Base-by-base conservation (phyloP, 37 sponge, comb jelly and placozoan genomes). In the Hormiphora californensis region DNA sequence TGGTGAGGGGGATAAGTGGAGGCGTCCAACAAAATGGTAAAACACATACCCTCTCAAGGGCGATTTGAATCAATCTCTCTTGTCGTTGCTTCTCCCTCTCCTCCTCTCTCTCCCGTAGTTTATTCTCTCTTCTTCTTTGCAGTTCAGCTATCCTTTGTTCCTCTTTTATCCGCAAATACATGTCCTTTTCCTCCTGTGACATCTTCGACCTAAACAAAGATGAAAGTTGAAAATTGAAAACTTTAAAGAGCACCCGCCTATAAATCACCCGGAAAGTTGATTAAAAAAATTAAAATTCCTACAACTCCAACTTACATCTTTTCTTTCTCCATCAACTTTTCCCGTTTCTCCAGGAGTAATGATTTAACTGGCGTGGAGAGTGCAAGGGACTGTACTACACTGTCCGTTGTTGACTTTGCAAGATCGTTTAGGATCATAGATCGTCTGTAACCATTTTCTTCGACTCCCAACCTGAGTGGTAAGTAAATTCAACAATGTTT, bases 341-440 rank as follows among this genome's bases (percentile, higher is more conserved):
- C 81, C 23, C 81, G 3, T 21, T 73, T 73, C 25, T 73, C 81
- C 44, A 41, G 7, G 46, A 73, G 81, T 28, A 73, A 73, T 4
- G 28, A 32, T 17, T 73, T 73, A 46, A 73, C 81, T n/a, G 81
- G 81, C 81, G 81, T 73, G 21, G 81, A 43, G 1, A 73, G 22
- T 21, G 81, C 46, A 1, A 73, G 27, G 7, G 40, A 43, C 36
- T 73, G 4, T 5, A 46, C 40, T 25, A 73, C 81, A 33, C 23
- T 73, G 46, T 19, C 23, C 5, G 81, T 73, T 46, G 43, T 73
- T 21, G 81, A 73, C 81, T 73, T 73, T n/a, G 81, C 81, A 28
- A 73, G 81, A 28, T 73, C 81, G 35, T 73, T 73, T n/a, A 73
- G 46, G n/a, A 73, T 73, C 44, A 73, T 33, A 1, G 81, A 27